Conservation (phyloP, 2,888 invertebrate genomes). For the Spicauda simplicius region DNA sequence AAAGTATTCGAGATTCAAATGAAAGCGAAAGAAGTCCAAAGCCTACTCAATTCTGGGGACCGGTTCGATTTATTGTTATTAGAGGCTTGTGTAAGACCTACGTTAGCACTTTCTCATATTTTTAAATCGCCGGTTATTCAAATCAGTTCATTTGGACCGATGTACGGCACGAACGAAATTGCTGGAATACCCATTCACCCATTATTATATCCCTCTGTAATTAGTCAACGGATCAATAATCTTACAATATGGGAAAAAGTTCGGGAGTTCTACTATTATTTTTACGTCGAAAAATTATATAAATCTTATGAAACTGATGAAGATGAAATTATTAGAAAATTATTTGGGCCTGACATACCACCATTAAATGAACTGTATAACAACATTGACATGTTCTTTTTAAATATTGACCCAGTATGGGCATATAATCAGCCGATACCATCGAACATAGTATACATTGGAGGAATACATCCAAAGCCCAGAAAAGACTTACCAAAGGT, state of each 20-base stretch:
- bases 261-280: slow-evolving; percentile 36
- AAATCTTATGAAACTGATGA: slow-evolving; percentile 2
- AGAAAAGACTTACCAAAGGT: slow-evolving; percentile 59
- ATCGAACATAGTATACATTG: slow-evolving; percentile 49
- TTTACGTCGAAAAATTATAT: slow-evolving; percentile 2
- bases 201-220: slow-evolving; percentile 40
- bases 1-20: slow-evolving; percentile 46
- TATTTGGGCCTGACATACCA: slow-evolving; percentile 5
- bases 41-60: slow-evolving; percentile 44
- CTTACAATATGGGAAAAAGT: slow-evolving; percentile 50
- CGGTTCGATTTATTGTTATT: slow-evolving; percentile 46
- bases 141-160: slow-evolving; percentile 44
- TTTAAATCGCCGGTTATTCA: slow-evolving; percentile 46
- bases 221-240: slow-evolving; percentile 45
- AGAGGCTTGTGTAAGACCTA: slow-evolving; percentile 42
- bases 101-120: slow-evolving; percentile 41
- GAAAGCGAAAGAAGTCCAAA: slow-evolving; percentile 44
- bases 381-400: slow-evolving; percentile 55
- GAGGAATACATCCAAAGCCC: slow-evolving; percentile 49
- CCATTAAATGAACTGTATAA: slow-evolving; percentile 42
- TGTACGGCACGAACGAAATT: slow-evolving; percentile 23
- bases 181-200: slow-evolving; percentile 45
- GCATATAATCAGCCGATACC: slow-evolving; percentile 52
- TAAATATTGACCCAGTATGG: slow-evolving; percentile 51
- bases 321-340: slow-evolving; percentile 28